Evolutionary conservation across 2,113 vertebrate genomes (phyloP), one percentile per base, ranked within the genome.

Genomic region (Hylia prasina): DNA sequence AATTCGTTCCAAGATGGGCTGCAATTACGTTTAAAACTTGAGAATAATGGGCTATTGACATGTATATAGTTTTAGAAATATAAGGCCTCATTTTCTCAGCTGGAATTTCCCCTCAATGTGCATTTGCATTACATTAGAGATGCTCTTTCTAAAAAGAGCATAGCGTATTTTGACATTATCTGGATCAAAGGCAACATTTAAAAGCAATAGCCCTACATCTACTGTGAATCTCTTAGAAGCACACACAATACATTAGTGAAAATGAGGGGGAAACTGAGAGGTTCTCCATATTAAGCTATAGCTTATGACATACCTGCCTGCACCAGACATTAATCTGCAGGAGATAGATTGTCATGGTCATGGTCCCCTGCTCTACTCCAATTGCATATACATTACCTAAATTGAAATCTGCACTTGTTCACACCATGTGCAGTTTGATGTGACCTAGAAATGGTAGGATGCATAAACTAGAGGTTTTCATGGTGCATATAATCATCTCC

Each of bases 51-150:
- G 94, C 97, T 97, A 98, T 97, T 98, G 98, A 98, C 97, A 98
- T 97, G 97, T 98, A 98, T 98, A 98, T 98, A 96, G 98, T 98
- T 98, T 98, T 95, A 98, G 96, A 98, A 98, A 98, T 98, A 98
- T 97, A 98, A 98, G 96, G 95, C 95, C 95, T 98, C 97, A 97
- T 98, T 98, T 98, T 98, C 98, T 97, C 98, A 98, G 98, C 97
- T 98, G 98, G 98, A 98, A 98, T 98, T 98, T 98, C 97, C 97
- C 97, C 97, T 94, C 97, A 96, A 73, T 96, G 97, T 97, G 96
- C 97, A 98, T 98, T 98, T 98, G 97, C 97, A 98, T 98, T 98
- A 96, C 98, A 98, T 98, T 98, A 98, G 96, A 97, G 97, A 97
- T 98, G 92, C 82, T 97, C 97, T 97, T 97, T 97, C 96, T 94